Base-by-base conservation (phyloP, 1,140 invertebrate species). In the Scylla paramamosain region DNA sequence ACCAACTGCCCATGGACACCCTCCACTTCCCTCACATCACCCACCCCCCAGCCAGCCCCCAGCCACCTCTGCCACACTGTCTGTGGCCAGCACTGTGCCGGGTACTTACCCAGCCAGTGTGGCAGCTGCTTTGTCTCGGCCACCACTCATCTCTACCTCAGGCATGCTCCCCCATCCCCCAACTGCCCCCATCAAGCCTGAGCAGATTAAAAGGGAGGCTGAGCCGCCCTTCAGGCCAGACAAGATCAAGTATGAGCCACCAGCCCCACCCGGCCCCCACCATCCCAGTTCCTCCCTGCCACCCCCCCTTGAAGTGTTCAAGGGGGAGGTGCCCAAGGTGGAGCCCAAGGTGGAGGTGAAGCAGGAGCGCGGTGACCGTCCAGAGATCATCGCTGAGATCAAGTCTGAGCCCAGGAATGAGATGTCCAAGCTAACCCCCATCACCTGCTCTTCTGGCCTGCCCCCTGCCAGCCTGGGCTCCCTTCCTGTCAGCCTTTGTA, bases 401-500 rank as follows among this genome's bases (percentile, higher is more conserved):
- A 96, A 96, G 94, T 90, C 94, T 25, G 96, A 96, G 95, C 86
- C 88, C 31, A 92, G 95, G 10, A 94, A 93, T 45, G 92, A 94
- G 25, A 32, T 93, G 28, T 32, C 93, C 16, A 93, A 94, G 86
- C 91, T 94, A 82, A 52, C 52, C 16, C 45, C 39, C 14, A 32
- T 67, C 16, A 39, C 52, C 39, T 31, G 29, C 7, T 45, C 92
- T n/a, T 88, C 95, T 90, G 91, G 67, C 96, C 45, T 82, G 82
- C 6, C 77, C 31, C 52, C 52, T 12, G 52, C 52, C 0, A 77
- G 25, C 67, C 67, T 77, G 67, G 25, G 20, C 67, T 94, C 93
- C 96, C 96, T 96, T 95, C 96, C 95, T 96, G 96, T 52, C 96
- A 96, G 77, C 96, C 96, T 84, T 84, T 96, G 91, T 96, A 96